Evolutionary conservation across 2,113 vertebrate genomes (phyloP), one percentile per base, ranked within the genome.

Genomic region (Epinephelus lanceolatus): DNA sequence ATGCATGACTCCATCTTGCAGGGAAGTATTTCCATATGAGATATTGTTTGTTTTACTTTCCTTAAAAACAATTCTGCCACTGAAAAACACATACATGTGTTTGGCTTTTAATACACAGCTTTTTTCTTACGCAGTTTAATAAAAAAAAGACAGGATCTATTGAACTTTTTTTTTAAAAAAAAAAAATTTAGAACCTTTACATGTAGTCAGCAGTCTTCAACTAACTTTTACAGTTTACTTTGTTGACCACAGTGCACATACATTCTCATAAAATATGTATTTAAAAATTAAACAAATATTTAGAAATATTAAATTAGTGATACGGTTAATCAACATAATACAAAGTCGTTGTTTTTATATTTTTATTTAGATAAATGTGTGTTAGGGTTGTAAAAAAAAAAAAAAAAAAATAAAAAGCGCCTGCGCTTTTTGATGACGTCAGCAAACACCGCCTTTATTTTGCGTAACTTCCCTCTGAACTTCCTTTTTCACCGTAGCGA

Each of bases 401-500:
- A 21, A 11, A 42, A 42, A 42, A 12, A 19, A 53, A 53, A n/a
- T 9, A 21, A 56, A 65, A 42, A 63, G 6, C 56, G 10, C 17
- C 4, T 0, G 80, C 86, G 60, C 80, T 13, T 63, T 1, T 23
- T 45, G 5, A 23, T 71, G 56, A 79, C 91, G 63, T 78, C 47
- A 21, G 1, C 1, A 1, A 2, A 2, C 1, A 57, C 0, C 65
- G 67, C 23, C 27, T 94, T 88, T 94, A 94, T 89, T 80, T 47
- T 37, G 67, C 90, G 92, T 86, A 77, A 94, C 81, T 94, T 81
- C 84, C 89, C 7, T 0, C 5, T 0, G 0, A 2, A 71, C 90
- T 88, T 92, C 83, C 94, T 94, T 93, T 37, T 95, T 92, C 90
- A 87, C 49, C 66, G 71, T 80, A 81, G 81, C 78, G 5, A 30